Base-by-base conservation (phyloP, 2,797 vertebrate species). In the Chiroxiphia lanceolata region DNA sequence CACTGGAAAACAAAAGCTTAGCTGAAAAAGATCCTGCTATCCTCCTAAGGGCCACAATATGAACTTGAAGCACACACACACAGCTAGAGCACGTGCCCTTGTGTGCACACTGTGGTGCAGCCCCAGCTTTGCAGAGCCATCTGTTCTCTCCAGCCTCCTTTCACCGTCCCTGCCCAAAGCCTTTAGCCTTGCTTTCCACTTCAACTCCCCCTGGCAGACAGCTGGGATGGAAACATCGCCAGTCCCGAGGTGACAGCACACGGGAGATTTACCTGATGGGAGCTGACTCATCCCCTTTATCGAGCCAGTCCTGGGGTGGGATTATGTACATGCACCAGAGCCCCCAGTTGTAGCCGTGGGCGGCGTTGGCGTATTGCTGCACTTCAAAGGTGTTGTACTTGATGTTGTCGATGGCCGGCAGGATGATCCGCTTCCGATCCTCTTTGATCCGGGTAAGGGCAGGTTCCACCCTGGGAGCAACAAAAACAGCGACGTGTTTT, bases 311-410 rank as follows among this genome's bases (percentile, higher is more conserved):
- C 97, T 99, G 99, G 0, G 99, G 99, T 0, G 99, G 99, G 90
- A 99, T 99, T 94, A 99, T 99, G 97, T 99, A 99, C 99, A 99
- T 99, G 96, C 99, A 99, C 99, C 99, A 99, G 87, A 99, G 98
- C 3, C 99, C 99, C 99, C 99, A 99, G 98, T 99, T 99, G 97
- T 99, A 99, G 95, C 99, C 99, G 4, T 99, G 99, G 74, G 99
- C 99, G 0, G 99, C 99, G 5, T 99, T 99, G 95, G 99, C 99
- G 0, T 99, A 99, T 93, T 99, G 99, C 97, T 99, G 99, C 93
- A 99, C 99, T 93, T 99, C 99, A 3, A 99, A 99, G 0, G 99
- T 99, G 98, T 99, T 99, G 97, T 99, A 99, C 94, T 99, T 99
- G 97, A 99, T 99, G 95, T 99, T 99, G 98, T 99, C 99, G 12